phyloP scores from a whole-genome alignment of 2,113 vertebrate genomes.

The Echinops telfairi region DNA sequence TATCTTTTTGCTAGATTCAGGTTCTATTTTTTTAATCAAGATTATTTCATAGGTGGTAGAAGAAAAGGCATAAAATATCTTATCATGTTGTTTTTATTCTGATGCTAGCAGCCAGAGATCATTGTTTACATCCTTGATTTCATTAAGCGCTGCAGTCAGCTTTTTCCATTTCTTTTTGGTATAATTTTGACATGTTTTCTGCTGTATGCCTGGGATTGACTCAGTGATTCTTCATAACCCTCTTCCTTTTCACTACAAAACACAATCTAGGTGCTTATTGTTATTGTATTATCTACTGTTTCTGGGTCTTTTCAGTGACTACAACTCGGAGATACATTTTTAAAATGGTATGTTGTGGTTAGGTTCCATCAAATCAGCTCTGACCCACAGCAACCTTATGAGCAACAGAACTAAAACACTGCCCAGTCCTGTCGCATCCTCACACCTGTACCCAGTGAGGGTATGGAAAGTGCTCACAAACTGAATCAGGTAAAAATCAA shows the following conservation, averaged over 20 bases:
- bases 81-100: neutral
- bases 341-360: neutral
- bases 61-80: neutral
- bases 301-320: neutral
- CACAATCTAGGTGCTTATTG: neutral
- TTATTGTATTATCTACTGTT: neutral
- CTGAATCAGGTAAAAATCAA: neutral
- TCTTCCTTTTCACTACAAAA: neutral
- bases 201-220: neutral
- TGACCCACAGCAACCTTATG: no score
- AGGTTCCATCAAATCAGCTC: no score
- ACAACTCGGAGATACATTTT: neutral
- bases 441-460: neutral
- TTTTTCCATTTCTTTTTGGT: conserved; percentile 6
- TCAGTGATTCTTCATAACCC: neutral
- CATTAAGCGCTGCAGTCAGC: neutral
- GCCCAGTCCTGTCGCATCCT: no score
- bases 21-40: neutral
- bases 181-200: conserved; percentile 30
- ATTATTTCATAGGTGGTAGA: neutral
- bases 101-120: neutral
- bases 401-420: no score
- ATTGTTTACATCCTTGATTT: neutral
- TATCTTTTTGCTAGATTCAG: neutral
- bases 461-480: neutral